These are phyloP conservation scores for Pseudonaja textilis DNA, from an alignment of 2,113 vertebrate genomes.

Conservation along the genomic window DNA sequence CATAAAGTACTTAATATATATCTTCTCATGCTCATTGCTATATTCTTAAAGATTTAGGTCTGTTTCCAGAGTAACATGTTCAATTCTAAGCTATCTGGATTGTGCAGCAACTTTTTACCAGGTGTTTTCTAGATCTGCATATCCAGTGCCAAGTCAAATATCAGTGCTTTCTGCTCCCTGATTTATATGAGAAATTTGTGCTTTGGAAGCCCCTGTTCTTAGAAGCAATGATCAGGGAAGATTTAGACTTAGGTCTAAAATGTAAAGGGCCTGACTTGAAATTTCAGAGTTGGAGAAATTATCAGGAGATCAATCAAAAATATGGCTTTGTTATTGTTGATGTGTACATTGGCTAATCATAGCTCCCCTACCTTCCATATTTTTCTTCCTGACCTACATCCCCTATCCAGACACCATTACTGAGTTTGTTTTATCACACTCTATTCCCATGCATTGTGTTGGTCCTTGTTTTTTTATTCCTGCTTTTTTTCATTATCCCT, in stretches of 20 bases:
- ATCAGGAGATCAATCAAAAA: neutral
- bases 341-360: neutral
- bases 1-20: slow-evolving; percentile 30
- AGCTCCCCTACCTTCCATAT: neutral
- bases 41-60: slow-evolving; percentile 34
- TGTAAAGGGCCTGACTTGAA: neutral
- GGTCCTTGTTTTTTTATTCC: neutral
- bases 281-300: neutral
- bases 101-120: slow-evolving; percentile 11
- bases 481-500: neutral
- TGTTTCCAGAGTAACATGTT: slow-evolving; percentile 6
- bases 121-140: neutral
- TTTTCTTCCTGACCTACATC: neutral
- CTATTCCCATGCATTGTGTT: neutral
- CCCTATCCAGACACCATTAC: neutral
- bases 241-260: neutral
- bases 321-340: neutral
- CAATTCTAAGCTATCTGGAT: slow-evolving; percentile 18
- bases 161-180: slow-evolving; percentile 24
- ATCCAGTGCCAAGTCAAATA: slow-evolving; percentile 20
- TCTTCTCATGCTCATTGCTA: slow-evolving; percentile 36
- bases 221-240: neutral
- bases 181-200: slow-evolving; percentile 27
- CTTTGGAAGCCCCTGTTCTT: neutral
- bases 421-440: neutral